phyloP scores from a whole-genome alignment of 2,797 vertebrate genomes.

The Anguilla pacifica region DNA sequence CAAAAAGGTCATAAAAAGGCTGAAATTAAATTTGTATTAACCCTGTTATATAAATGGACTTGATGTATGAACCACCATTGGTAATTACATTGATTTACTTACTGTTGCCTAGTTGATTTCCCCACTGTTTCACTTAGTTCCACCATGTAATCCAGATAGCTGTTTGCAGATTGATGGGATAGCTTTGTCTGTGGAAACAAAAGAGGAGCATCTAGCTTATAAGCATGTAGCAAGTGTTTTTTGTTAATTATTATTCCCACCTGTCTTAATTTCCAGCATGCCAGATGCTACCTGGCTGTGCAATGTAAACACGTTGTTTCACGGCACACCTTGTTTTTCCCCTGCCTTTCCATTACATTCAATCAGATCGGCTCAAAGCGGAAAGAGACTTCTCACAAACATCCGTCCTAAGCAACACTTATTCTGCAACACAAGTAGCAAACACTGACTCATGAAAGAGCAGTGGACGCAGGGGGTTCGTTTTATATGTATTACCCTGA shows the following conservation, averaged over 20 bases:
- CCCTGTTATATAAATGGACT: not conserved
- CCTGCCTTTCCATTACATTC: constrained; percentile 10
- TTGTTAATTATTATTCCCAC: constrained; percentile 44
- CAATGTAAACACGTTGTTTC: constrained; percentile 31
- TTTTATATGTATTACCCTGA: constrained; percentile 47
- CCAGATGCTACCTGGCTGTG: constrained; percentile 42
- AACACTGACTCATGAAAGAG: not conserved
- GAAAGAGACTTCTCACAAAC: not conserved
- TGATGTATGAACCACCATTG: not conserved
- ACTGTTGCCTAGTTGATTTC: constrained; percentile 13
- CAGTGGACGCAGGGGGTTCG: constrained; percentile 33
- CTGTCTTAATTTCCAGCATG: constrained; percentile 38
- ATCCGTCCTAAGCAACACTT: constrained; percentile 19
- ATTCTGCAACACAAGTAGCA: constrained; percentile 11
- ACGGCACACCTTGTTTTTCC: constrained; percentile 37
- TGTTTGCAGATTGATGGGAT: constrained; percentile 11
- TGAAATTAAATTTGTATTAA: constrained; percentile 19
- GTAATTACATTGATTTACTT: constrained; percentile 16
- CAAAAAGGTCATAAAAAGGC: not conserved
- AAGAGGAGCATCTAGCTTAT: constrained; percentile 27
- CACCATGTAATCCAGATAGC: constrained; percentile 23
- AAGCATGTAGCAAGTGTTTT: constrained; percentile 33
- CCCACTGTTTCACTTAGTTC: constrained; percentile 16
- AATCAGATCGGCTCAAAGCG: constrained; percentile 8
- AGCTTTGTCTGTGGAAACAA: constrained; percentile 39